Evolutionary conservation across 2,113 vertebrate species (phyloP), one percentile per base, ranked within the genome.

Genomic region (Etheostoma cragini): DNA sequence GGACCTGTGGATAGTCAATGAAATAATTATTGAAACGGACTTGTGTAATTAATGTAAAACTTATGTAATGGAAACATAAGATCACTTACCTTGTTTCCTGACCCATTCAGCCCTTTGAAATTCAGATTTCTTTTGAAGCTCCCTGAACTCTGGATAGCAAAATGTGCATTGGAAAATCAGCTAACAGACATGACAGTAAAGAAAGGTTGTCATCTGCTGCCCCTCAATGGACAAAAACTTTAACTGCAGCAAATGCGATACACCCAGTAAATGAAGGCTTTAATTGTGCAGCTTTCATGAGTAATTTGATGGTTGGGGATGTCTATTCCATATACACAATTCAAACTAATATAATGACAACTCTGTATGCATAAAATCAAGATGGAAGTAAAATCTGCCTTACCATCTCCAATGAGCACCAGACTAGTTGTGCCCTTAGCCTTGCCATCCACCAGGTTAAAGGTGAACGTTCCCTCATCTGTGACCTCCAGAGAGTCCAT

Each of bases 391-490:
- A 22, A 50, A 69, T 13, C 1, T 52, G 10, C 12, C 89, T 89
- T 89, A 99, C 98, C 98, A 67, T 98, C 97, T 71, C 97, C 98
- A 69, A 99, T 98, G 78, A 99, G 96, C 87, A 99, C 98, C 80
- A 98, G 94, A 50, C 97, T 99, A 73, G 98, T 99, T 8, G 97
- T 96, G 10, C 97, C 97, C 45, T 96, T 97, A 50, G 97, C 98
- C 92, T 97, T 99, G 66, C 98, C 98, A 80, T 99, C 98, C 58
- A 98, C 96, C 78, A 99, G 92, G 81, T 99, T 96, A 88, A 99
- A 99, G 42, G 98, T 98, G 47, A 97, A 99, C 0, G 98, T 99
- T 68, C 98, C 98, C 92, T 99, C 98, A 84, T 99, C 98, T 0
- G 95, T 96, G 63, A 98, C 95, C 82, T 97, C 96, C 52, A 99